Evolutionary conservation across 2,888 invertebrate genomes (phyloP).

Genomic region (Ennomos quercinarius): DNA sequence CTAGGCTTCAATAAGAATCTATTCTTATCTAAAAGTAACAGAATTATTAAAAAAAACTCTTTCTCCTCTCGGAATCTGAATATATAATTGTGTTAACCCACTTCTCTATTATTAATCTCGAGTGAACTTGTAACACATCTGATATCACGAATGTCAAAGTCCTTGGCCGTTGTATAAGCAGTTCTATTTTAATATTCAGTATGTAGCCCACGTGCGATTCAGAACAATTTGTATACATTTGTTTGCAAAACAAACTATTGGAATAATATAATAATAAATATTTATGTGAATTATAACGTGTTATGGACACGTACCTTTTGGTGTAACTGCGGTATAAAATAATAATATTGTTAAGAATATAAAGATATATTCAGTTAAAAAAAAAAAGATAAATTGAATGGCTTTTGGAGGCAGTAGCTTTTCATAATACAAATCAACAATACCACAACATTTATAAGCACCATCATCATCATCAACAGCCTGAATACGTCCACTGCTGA

Average conservation of each 20-base stretch:
- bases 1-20: no score
- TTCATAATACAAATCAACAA: no score
- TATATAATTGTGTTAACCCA: no score
- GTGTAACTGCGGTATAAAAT: background rate
- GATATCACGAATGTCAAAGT: slow-evolving; percentile 37
- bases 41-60: no score
- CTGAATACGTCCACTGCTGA: no score
- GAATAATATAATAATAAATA: slow-evolving; percentile 21
- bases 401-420: no score
- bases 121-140: slow-evolving; percentile 45
- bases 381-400: no score
- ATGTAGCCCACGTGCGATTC: slow-evolving; percentile 44
- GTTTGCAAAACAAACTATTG: slow-evolving; percentile 24
- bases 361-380: no score
- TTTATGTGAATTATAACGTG: slow-evolving; percentile 11
- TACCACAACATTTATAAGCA: no score
- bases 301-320: background rate
- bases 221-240: slow-evolving; percentile 13
- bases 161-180: slow-evolving; percentile 62
- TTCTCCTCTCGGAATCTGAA: no score
- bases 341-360: background rate
- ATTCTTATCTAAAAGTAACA: no score
- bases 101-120: slow-evolving; percentile 6
- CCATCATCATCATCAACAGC: no score
- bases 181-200: slow-evolving; percentile 58